These are phyloP conservation scores for Fratercula arctica DNA, from an alignment of 2,797 vertebrate genomes.

Conservation along the genomic window DNA sequence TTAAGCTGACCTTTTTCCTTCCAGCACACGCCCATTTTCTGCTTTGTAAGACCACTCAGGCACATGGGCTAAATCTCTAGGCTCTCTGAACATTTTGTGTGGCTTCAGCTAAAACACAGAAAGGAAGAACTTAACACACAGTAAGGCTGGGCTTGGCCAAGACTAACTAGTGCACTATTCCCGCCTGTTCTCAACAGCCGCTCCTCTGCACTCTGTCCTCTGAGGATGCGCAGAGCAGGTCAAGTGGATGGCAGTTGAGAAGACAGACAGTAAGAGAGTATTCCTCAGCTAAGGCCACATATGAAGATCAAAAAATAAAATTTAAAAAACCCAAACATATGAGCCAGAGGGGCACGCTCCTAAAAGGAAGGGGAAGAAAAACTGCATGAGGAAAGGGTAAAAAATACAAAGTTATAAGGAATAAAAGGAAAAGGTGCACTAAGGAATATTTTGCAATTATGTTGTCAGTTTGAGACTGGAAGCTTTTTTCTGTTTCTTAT, in stretches of 20 bases:
- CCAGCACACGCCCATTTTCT: background rate
- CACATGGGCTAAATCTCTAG: background rate
- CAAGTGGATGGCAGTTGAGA: background rate
- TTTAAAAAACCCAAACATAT: rapidly evolving
- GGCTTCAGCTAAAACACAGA: background rate
- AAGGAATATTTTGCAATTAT: background rate
- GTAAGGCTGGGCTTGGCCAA: background rate
- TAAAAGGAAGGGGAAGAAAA: background rate
- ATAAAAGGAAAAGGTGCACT: background rate
- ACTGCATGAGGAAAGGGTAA: background rate
- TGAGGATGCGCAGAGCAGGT: background rate
- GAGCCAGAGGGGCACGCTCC: background rate
- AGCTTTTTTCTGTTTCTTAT: background rate
- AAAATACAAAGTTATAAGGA: background rate
- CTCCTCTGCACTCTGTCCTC: background rate
- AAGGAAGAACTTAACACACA: background rate
- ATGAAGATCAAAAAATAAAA: background rate
- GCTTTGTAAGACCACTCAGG: background rate
- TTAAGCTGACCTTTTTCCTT: background rate
- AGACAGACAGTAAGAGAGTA: background rate
- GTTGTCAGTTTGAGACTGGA: background rate
- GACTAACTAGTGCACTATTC: no score
- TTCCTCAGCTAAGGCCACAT: background rate
- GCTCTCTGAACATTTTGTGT: background rate
- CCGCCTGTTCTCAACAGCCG: background rate